Base-by-base conservation (phyloP, 2,113 vertebrate genomes). In the Grallaria varia region DNA sequence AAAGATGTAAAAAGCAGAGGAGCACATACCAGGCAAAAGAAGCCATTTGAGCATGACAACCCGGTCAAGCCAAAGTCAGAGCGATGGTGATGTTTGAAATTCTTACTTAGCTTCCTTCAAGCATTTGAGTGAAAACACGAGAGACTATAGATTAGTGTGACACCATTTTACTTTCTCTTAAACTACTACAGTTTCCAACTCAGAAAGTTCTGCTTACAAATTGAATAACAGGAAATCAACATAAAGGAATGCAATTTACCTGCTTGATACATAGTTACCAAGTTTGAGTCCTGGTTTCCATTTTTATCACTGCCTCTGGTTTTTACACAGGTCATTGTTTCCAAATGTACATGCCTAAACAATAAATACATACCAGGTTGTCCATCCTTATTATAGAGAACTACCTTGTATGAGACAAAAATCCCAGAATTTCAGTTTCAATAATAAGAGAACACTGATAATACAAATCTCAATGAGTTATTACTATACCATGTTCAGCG, bases 21-120 rank as follows among this genome's bases (percentile, higher is more conserved):
- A 93, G 68, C 35, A 5, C 80, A 42, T 83, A 74, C 21, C 35
- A 71, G 76, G 74, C 55, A 80, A 80, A 62, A 50, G 50, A 94
- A 93, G 79, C 42, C 79, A 86, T 95, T 93, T 96, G 95, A 95
- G 96, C 95, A 63, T 86, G 85, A 80, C 81, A 90, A 62, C 47
- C 31, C 90, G 74, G 79, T 59, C 79, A 92, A 80, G 79, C 59
- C 63, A 79, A 92, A 95, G 88, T 73, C 85, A 85, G 69, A 74
- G 75, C 45, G 82, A 67, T 3, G 8, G 42, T 47, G 80, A 31
- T 71, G 63, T 74, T 4, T 2, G 83, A 89, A 95, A 90, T 47
- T 71, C 86, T 93, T 88, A 18, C 83, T 84, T 79, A n/a, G 31
- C 20, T 10, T 90, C 28, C 74, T 85, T 71, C 58, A 47, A 21